phyloP scores from a whole-genome alignment of 2,888 invertebrate genomes.

The Calliscelio sp. region DNA sequence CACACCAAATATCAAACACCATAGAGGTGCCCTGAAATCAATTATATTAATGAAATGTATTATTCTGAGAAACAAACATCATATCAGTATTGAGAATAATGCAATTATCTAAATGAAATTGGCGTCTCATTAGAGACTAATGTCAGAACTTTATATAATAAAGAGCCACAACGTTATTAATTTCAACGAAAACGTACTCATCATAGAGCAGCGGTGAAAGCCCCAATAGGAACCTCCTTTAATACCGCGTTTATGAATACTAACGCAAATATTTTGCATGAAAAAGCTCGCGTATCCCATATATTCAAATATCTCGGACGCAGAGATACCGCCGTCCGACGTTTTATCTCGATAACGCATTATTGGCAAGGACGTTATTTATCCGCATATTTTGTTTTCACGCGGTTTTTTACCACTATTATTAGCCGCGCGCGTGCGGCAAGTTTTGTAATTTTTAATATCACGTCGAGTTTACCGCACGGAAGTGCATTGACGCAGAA shows the following conservation, averaged over 20 bases:
- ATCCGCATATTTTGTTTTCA: constrained; percentile 35
- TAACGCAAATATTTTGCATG: constrained; percentile 35
- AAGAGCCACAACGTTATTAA: constrained; percentile 19
- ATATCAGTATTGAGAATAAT: neutral
- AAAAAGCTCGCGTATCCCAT: constrained; percentile 14
- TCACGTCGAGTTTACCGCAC: constrained; percentile 9
- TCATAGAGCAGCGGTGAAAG: neutral
- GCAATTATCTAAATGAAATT: constrained; percentile 14
- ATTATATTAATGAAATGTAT: constrained; percentile 3
- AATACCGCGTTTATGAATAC: constrained; percentile 37
- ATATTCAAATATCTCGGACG: constrained; percentile 40
- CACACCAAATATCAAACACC: too few relatives aligned
- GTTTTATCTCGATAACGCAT: constrained; percentile 31
- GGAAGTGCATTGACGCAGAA: neutral
- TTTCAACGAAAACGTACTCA: neutral
- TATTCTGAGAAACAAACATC: constrained; percentile 5
- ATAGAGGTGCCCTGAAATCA: constrained; percentile 5
- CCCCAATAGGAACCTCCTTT: constrained; percentile 4
- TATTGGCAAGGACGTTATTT: constrained; percentile 50
- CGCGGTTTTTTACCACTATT: constrained; percentile 38
- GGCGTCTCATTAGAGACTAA: constrained; percentile 10
- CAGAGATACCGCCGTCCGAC: constrained; percentile 4
- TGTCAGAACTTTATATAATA: constrained; percentile 2
- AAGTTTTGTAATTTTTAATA: constrained; percentile 54
- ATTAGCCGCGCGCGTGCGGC: constrained; percentile 24